These are phyloP conservation scores for Nephila pilipes DNA, from an alignment of 1,140 invertebrate species.

Conservation along the genomic window DNA sequence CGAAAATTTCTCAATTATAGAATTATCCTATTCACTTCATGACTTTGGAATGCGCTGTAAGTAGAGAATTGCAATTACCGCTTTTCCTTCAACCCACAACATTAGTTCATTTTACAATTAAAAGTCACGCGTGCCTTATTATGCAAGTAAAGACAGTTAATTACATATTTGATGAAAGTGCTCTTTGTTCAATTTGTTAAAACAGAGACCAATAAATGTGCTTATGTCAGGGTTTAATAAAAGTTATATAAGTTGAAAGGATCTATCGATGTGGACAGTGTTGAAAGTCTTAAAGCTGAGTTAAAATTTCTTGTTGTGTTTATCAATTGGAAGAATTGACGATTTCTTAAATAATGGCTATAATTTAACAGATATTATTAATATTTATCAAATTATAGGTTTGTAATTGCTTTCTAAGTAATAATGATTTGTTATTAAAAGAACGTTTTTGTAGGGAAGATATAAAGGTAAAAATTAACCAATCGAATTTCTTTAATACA, in stretches of 20 bases:
- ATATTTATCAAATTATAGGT: too few relatives aligned
- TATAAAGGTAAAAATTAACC: too few relatives aligned
- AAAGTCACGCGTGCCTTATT: constrained; percentile 25
- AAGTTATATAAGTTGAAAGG: neutral
- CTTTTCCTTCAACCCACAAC: neutral
- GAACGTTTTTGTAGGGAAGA: too few relatives aligned
- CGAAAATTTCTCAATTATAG: neutral
- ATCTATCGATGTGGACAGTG: too few relatives aligned
- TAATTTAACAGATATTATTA: too few relatives aligned
- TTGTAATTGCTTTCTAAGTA: too few relatives aligned
- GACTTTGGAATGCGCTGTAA: neutral
- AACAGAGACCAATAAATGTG: neutral
- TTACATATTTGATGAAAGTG: constrained; percentile 1
- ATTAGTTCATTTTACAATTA: neutral
- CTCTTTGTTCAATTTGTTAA: neutral
- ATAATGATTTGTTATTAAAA: too few relatives aligned
- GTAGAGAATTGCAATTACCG: neutral
- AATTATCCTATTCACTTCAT: constrained; percentile 20
- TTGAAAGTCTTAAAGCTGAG: too few relatives aligned
- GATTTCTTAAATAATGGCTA: too few relatives aligned
- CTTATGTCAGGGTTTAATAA: neutral
- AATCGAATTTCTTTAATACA: too few relatives aligned
- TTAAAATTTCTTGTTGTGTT: too few relatives aligned
- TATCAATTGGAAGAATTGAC: too few relatives aligned
- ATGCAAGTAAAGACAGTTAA: constrained; percentile 17